Evolutionary conservation across 2,888 invertebrate genomes (phyloP), one percentile per base, ranked within the genome.

Genomic region (Petrolisthes manimaculis): DNA sequence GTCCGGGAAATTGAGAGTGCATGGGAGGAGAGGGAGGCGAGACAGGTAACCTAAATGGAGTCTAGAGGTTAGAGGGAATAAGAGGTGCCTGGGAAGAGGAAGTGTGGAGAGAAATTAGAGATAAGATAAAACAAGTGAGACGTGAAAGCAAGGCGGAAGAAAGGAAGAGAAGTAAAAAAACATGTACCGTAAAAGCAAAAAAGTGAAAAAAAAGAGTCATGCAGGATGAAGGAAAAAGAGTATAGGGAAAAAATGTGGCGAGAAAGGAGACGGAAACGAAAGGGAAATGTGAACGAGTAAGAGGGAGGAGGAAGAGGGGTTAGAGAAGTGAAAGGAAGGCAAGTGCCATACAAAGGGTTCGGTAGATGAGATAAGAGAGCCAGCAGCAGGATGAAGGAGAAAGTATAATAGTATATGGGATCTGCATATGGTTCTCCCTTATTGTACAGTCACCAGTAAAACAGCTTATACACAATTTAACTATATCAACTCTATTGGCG

Each of bases 401-500:
- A 74, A n/a, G n/a, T 67, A 18, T 12, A 2, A 18, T 12, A 2
- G n/a, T 67, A 37, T 37, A 37, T 37, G 37, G 37, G 37, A 37
- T 37, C 37, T 37, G 37, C 37, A 37, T 37, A 37, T 37, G 37
- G 37, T 37, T 37, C 37, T 37, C 37, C 37, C 37, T 37, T 2
- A 37, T 37, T 37, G 37, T 37, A 37, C 37, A 37, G 37, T 37
- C 37, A 37, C 37, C 37, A 37, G 37, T 2, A 37, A 37, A 37
- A 37, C 37, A 37, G 2, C 37, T 37, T 37, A 37, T 37, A 37
- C 37, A 37, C 37, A 37, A 37, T 37, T 37, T 37, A 37, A 37
- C 37, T 77, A 77, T 53, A 51, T 77, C 75, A 77, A 77, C 37
- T 53, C 53, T 77, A 77, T n/a, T n/a, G 53, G 53, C 37, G 51